Evolutionary conservation across 2,113 vertebrate species (phyloP), one percentile per base, ranked within the genome.

Genomic region (Eurypyga helias): DNA sequence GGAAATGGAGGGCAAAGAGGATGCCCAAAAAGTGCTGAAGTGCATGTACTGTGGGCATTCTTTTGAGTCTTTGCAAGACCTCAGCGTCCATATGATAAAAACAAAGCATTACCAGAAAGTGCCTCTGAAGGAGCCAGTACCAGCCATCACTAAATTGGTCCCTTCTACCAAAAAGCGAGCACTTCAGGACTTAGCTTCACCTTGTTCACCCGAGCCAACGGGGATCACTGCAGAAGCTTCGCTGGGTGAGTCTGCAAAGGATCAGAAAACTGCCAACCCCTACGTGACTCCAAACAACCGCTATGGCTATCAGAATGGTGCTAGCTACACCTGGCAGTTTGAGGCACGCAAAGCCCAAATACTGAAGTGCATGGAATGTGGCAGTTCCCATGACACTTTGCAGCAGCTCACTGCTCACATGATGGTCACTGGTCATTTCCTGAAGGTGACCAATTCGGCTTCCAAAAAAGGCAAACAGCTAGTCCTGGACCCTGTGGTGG

Each of bases 81-180:
- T 99, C 55, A 99, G 99, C 4, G 99, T 99, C 90, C 99, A 99
- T 97, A 99, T 99, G 99, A 99, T 99, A 97, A 99, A 99, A 99
- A 99, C 99, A 83, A 99, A 99, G 98, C 99, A 99, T 98, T 99
- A 99, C 99, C 99, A 99, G 99, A 99, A 99, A 99, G 99, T 99
- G 99, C 99, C 99, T 99, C 99, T 99, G 95, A 99, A 99, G 98
- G 99, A 99, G 98, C 99, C 99, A 55, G 99, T 99, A 98, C 99
- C 99, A 92, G 99, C 99, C 90, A 99, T 99, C 93, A 97, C 99
- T 89, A 99, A 99, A 93, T 98, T 99, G 98, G 98, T 99, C 84
- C 99, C 99, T 90, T 98, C 99, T 93, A 99, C 99, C 98, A 99
- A 99, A 98, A 99, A 99, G 97, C 98, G 99, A 97, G 98, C 98